Conservation (phyloP, 2,797 vertebrate genomes). For the Chloroceryle inda region DNA sequence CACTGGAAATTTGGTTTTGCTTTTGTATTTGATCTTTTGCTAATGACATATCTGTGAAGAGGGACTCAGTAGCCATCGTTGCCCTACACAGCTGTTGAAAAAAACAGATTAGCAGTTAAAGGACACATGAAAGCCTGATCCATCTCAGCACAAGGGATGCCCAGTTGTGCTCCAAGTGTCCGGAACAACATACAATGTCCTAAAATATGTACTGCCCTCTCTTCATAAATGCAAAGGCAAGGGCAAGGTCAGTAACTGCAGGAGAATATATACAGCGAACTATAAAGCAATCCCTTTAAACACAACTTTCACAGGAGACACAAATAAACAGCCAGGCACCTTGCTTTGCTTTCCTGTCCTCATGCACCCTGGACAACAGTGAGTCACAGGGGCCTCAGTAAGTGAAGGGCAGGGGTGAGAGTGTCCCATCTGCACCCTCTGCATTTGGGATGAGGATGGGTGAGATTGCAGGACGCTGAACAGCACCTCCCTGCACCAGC, state of each 20-base stretch:
- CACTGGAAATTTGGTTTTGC: slow-evolving; percentile 38
- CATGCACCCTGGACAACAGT: background rate
- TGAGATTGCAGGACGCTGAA: background rate
- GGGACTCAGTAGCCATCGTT: background rate
- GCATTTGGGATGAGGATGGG: background rate
- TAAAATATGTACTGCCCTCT: slow-evolving; percentile 33
- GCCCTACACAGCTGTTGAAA: background rate
- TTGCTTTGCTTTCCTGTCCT: slow-evolving; percentile 27
- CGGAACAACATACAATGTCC: slow-evolving; percentile 32
- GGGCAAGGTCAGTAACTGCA: slow-evolving; percentile 40
- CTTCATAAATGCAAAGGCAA: slow-evolving; percentile 61
- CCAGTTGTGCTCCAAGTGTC: background rate
- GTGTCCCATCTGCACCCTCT: background rate
- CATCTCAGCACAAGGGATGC: slow-evolving; percentile 9
- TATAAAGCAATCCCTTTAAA: slow-evolving; percentile 57
- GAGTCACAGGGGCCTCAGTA: background rate
- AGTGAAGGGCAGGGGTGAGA: background rate
- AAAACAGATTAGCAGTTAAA: background rate
- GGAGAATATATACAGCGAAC: slow-evolving; percentile 54
- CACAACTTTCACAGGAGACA: slow-evolving; percentile 32
- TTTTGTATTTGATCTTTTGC: slow-evolving; percentile 22
- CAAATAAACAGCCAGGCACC: slow-evolving; percentile 19
- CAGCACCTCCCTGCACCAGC: background rate
- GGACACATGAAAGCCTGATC: slow-evolving; percentile 1
- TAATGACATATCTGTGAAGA: background rate